Evolutionary conservation across 1,140 invertebrate genomes (phyloP).

Genomic region (Temnothorax curvispinosus): DNA sequence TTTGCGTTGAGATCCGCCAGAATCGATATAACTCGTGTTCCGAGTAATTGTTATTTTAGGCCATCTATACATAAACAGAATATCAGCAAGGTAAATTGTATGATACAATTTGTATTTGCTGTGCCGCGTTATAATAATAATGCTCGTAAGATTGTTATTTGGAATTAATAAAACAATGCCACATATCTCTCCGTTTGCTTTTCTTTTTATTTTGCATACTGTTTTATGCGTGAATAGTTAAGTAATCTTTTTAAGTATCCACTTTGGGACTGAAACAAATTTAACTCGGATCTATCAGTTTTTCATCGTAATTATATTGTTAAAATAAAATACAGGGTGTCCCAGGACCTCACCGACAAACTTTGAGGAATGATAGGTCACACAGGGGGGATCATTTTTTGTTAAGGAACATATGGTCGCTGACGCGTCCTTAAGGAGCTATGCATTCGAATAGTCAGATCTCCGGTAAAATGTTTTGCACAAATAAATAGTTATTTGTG

Average conservation of each 20-base stretch:
- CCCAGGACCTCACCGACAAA: too few species aligned
- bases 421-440: too few species aligned
- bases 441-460: too few species aligned
- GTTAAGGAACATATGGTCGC: too few species aligned
- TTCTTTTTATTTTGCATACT: slow-evolving; percentile 28
- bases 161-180: slow-evolving; percentile 76
- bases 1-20: background rate
- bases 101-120: slow-evolving; percentile 69
- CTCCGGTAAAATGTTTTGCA: too few species aligned
- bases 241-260: background rate
- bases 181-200: background rate
- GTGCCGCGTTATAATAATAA: slow-evolving; percentile 70
- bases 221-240: background rate
- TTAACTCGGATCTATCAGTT: background rate
- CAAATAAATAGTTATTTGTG: too few species aligned
- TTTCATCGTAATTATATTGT: background rate
- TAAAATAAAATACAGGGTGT: slow-evolving; percentile 3
- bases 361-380: too few species aligned
- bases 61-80: slow-evolving; percentile 67
- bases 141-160: slow-evolving; percentile 78
- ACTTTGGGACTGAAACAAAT: background rate
- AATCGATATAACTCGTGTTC: slow-evolving; percentile 58
- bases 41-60: slow-evolving; percentile 75
- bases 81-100: slow-evolving; percentile 58
- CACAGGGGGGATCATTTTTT: too few species aligned